Conservation (phyloP, 2,797 vertebrate genomes). For the Peromyscus nudipes region DNA sequence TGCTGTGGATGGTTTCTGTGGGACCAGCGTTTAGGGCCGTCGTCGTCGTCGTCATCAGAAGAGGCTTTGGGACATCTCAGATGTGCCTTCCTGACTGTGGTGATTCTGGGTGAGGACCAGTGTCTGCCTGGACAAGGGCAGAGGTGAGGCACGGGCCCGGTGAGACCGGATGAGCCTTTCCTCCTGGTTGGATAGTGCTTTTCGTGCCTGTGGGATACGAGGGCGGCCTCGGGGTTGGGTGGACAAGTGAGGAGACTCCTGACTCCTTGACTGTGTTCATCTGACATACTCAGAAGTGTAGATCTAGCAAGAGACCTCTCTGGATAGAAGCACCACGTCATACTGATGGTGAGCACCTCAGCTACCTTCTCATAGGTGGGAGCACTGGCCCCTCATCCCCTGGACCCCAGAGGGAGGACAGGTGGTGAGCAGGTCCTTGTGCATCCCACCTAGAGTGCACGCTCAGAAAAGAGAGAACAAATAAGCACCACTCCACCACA, state of each 20-base stretch:
- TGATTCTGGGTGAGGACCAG: neutral
- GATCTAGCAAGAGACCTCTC: neutral
- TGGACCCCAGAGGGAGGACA: neutral
- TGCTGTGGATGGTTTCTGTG: neutral
- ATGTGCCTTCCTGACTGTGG: neutral
- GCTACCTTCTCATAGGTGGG: neutral
- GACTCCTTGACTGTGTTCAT: neutral
- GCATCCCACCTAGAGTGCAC: neutral
- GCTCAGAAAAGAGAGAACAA: neutral
- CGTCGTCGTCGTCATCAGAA: neutral
- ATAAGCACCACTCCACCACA: accelerated
- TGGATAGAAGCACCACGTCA: neutral
- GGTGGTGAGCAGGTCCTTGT: neutral
- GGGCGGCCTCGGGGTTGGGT: neutral
- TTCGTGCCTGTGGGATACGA: neutral
- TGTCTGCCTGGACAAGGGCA: neutral
- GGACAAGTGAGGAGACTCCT: neutral
- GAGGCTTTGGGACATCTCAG: neutral
- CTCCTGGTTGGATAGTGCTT: neutral
- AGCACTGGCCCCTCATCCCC: neutral
- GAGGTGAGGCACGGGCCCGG: neutral
- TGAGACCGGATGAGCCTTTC: neutral
- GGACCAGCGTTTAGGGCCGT: neutral
- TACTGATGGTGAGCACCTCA: neutral
- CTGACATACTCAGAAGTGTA: neutral